A percentile compares a stretch with the other conserved stretches of the same genome.
These are phyloP conservation scores for Caenorhabditis brenneri DNA, from an alignment of 1,140 invertebrate species.

Conservation along the genomic window DNA sequence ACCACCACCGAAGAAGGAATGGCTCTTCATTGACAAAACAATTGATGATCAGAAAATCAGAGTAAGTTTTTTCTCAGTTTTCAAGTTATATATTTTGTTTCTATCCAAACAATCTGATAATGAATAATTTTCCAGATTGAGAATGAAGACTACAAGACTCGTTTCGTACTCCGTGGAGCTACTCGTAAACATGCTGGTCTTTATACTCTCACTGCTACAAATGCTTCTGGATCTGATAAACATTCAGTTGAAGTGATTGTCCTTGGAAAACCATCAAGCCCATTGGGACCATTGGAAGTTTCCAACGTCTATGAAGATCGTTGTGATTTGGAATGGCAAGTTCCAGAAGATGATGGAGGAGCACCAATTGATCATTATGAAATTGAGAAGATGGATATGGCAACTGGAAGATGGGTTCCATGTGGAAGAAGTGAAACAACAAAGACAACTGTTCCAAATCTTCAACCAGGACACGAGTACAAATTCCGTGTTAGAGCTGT, in stretches of 20 bases:
- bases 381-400: slow-evolving; percentile 89
- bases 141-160: slow-evolving; percentile 90
- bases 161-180: slow-evolving; percentile 83
- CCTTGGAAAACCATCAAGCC: slow-evolving; percentile 79
- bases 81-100: too few species aligned
- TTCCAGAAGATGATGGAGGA: slow-evolving; percentile 89
- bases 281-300: slow-evolving; percentile 81
- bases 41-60: slow-evolving; percentile 68
- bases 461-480: slow-evolving; percentile 79
- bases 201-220: slow-evolving; percentile 87
- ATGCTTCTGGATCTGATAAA: slow-evolving; percentile 87
- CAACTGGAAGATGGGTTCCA: slow-evolving; percentile 90
- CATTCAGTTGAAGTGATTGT: slow-evolving; percentile 89
- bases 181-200: slow-evolving; percentile 83
- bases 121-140: slow-evolving; percentile 78
- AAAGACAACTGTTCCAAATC: slow-evolving; percentile 84
- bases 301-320: slow-evolving; percentile 80
- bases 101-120: not conserved
- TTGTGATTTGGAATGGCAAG: slow-evolving; percentile 83
- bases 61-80: slow-evolving; percentile 40
- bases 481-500: slow-evolving; percentile 74
- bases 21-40: slow-evolving; percentile 82
- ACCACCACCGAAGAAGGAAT: slow-evolving; percentile 87
- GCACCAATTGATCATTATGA: slow-evolving; percentile 90
- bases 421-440: slow-evolving; percentile 86